phyloP scores from a whole-genome alignment of 2,888 invertebrate species.

The Platycnemis pennipes region DNA sequence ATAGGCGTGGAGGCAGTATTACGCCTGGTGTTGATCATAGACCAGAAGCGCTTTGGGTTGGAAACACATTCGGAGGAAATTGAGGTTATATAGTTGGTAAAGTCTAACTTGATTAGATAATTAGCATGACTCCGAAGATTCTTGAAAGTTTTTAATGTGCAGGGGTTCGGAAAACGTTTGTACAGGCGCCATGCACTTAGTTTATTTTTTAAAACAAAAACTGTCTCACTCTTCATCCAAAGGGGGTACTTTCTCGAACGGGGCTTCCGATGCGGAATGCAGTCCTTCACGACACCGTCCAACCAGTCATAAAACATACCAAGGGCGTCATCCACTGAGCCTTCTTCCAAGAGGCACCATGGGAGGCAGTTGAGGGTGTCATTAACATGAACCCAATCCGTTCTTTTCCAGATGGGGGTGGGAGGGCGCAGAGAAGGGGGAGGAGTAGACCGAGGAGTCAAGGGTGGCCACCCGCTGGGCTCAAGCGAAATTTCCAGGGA shows the following conservation, averaged over 20 bases:
- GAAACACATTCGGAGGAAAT: neutral
- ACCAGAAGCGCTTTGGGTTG: conserved; percentile 13
- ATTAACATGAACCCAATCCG: neutral
- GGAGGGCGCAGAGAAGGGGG: neutral
- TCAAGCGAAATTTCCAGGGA: neutral
- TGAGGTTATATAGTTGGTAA: neutral
- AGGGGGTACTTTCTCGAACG: neutral
- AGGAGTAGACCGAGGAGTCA: neutral
- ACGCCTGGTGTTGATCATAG: neutral
- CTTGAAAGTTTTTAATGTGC: neutral
- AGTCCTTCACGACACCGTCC: too few relatives aligned
- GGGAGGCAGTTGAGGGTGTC: conserved; percentile 1
- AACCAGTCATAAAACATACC: neutral
- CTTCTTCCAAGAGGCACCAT: neutral
- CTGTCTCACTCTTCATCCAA: neutral
- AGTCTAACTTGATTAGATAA: neutral
- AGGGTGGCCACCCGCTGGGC: neutral
- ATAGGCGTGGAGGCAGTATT: neutral
- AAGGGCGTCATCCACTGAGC: neutral
- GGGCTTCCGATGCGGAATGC: neutral
- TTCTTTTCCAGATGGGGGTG: neutral
- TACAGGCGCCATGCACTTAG: neutral
- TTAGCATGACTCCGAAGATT: neutral
- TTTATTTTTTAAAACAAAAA: conserved; percentile 12
- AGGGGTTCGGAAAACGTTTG: neutral